Conservation (phyloP, 2,113 vertebrate species). For the Hippocampus comes region DNA sequence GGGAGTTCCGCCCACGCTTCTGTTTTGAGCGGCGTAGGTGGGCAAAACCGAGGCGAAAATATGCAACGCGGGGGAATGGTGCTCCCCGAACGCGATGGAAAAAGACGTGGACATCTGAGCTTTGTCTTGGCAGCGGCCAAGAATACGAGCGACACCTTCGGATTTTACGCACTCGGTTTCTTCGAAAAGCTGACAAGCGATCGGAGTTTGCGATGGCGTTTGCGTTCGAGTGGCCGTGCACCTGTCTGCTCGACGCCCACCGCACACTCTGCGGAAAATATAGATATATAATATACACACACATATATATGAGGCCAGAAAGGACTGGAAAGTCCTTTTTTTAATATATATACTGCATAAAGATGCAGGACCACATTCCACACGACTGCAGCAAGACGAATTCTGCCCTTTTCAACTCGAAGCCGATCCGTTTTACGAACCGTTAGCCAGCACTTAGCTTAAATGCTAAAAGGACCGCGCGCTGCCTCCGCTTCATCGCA, state of each 20-base stretch:
- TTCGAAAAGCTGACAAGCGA: neutral
- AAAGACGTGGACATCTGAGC: neutral
- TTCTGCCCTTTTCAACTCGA: slow-evolving; percentile 7
- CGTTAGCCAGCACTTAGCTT: neutral
- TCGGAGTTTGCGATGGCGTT: neutral
- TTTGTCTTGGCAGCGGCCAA: neutral
- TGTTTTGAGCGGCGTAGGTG: slow-evolving; percentile 34
- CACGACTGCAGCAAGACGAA: neutral
- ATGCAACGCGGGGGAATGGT: neutral
- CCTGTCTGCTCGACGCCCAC: neutral
- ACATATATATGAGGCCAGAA: too few relatives aligned
- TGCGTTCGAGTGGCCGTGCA: neutral
- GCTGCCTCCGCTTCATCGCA: slow-evolving; percentile 22
- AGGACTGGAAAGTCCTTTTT: too few relatives aligned
- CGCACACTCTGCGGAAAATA: neutral
- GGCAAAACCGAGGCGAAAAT: slow-evolving; percentile 13
- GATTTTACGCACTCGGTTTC: neutral
- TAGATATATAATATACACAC: too few relatives aligned
- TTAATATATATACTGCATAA: too few relatives aligned
- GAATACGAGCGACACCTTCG: neutral
- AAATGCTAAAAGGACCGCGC: neutral
- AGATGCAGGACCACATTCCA: neutral
- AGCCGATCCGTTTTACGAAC: neutral
- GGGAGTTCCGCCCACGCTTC: neutral
- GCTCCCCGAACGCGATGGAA: neutral